phyloP scores from a whole-genome alignment of 2,888 invertebrate genomes.

The Drosophila niveifrons region DNA sequence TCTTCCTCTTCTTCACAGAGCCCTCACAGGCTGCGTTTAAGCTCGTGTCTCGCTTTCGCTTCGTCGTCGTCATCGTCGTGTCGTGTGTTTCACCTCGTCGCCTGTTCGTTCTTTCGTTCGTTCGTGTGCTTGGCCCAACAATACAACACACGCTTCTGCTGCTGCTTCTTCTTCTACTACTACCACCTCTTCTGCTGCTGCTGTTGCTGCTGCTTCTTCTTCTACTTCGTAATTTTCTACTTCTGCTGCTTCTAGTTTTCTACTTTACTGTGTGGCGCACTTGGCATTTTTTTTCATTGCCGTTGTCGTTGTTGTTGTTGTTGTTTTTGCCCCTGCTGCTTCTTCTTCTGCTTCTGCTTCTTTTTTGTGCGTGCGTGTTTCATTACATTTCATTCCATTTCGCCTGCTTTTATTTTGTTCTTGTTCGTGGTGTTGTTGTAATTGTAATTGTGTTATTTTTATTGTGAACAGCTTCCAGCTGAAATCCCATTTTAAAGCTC shows the following conservation, averaged over 20 bases:
- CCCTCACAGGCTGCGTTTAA: constrained; percentile 15
- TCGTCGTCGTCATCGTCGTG: constrained; percentile 17
- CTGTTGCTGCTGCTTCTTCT: not conserved
- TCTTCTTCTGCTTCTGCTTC: constrained; percentile 6
- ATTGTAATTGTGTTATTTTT: constrained; percentile 12
- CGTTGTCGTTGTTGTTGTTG: constrained; percentile 16
- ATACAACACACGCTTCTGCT: constrained; percentile 14
- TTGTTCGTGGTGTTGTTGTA: not conserved
- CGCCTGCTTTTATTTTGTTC: constrained; percentile 11
- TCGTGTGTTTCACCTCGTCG: constrained; percentile 21
- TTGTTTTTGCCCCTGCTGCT: constrained; percentile 1
- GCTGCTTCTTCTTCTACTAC: constrained; percentile 2
- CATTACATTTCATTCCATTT: constrained; percentile 40
- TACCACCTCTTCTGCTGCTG: constrained; percentile 13
- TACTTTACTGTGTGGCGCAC: constrained; percentile 41
- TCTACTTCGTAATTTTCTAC: constrained; percentile 13
- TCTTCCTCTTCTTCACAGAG: constrained; percentile 1
- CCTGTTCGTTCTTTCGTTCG: constrained; percentile 20
- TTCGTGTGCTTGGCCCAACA: constrained; percentile 24
- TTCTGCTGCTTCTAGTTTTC: constrained; percentile 34
- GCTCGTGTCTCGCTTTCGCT: constrained; percentile 28
- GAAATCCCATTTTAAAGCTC: not conserved
- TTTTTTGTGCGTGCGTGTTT: constrained; percentile 50
- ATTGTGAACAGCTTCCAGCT: not conserved
- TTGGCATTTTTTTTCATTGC: constrained; percentile 43